Percentiles rank a stretch among this genome's conserved stretches.
These are phyloP conservation scores for Drosophila funebris DNA, from an alignment of 1,140 invertebrate species.

Conservation along the genomic window DNA sequence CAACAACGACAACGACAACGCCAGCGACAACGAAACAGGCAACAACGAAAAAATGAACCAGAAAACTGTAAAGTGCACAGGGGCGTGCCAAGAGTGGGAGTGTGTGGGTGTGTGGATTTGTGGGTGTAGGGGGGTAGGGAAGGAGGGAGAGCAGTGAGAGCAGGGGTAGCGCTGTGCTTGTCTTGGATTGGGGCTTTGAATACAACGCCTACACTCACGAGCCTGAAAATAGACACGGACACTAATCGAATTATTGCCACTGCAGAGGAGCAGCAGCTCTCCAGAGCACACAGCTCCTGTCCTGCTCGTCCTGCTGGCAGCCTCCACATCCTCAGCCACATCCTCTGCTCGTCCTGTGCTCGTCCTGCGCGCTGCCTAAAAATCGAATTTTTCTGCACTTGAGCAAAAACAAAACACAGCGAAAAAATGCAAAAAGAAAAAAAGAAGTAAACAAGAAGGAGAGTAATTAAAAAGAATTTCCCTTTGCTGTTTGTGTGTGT, in stretches of 20 bases:
- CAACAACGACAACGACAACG: constrained; percentile 26
- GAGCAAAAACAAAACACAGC: constrained; percentile 1
- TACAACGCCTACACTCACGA: constrained; percentile 48
- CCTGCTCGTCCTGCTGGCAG: not conserved
- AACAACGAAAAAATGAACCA: not conserved
- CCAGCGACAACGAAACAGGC: not conserved
- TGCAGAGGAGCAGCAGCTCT: constrained; percentile 59
- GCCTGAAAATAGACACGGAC: constrained; percentile 78
- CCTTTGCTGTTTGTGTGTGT: constrained; percentile 6
- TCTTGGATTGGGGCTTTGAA: constrained; percentile 7
- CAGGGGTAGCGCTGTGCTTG: not conserved
- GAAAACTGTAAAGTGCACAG: not conserved
- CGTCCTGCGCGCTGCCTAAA: constrained; percentile 48
- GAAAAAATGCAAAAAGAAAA: not conserved
- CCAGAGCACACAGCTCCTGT: not conserved
- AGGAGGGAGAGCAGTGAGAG: not conserved
- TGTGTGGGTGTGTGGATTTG: no score
- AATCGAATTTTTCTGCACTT: constrained; percentile 52
- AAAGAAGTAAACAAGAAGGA: constrained; percentile 19
- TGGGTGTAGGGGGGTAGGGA: no score
- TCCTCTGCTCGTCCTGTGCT: constrained; percentile 19
- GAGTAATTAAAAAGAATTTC: constrained; percentile 73
- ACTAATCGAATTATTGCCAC: constrained; percentile 82
- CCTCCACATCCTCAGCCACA: not conserved
- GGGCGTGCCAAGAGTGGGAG: not conserved